Base-by-base conservation (phyloP, 2,797 vertebrate genomes). In the Microctenopoma stevenorrisi region DNA sequence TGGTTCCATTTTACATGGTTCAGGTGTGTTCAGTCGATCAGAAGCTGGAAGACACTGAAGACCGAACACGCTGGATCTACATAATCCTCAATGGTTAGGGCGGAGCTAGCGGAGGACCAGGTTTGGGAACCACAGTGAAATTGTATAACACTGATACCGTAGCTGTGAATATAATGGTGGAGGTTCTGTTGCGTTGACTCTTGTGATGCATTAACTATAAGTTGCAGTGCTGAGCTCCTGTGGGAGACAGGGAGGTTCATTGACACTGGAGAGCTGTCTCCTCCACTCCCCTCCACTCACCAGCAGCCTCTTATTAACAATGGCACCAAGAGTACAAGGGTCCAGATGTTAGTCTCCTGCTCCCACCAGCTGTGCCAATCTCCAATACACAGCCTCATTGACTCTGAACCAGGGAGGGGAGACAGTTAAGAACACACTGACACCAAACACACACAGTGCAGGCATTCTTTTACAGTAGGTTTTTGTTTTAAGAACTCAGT, bases 381-480 rank as follows among this genome's bases (percentile, higher is more conserved):
- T 86, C 88, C 84, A 50, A 88, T 90, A 89, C 87, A 89, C 89
- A 92, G 84, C 78, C 88, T 90, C 89, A 91, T 88, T 90, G 85
- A 93, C 87, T 91, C 77, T 61, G 57, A 62, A 63, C 50, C 62
- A 70, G 67, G 59, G 64, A 71, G 74, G 65, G 57, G 74, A 88
- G 82, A 85, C 84, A 78, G 88, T 86, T 85, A 79, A 76, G 73
- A 82, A 78, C 66, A 74, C 67, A 68, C 69, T 76, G 61, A 81
- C 71, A 75, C 72, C 62, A 64, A 54, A 42, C 35, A 33, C 59
- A 64, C 52, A 62, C 53, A 44, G 13, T 42, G 46, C 46, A 62
- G 11, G 16, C 54, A 54, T 14, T 49, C 13, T 47, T 16, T 67
- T 62, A 74, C 67, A 72, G 55, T 58, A 44, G 10, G 33, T 58